These are phyloP conservation scores for Lithophane semibrunnea DNA, from an alignment of 2,888 invertebrate genomes.

Conservation along the genomic window DNA sequence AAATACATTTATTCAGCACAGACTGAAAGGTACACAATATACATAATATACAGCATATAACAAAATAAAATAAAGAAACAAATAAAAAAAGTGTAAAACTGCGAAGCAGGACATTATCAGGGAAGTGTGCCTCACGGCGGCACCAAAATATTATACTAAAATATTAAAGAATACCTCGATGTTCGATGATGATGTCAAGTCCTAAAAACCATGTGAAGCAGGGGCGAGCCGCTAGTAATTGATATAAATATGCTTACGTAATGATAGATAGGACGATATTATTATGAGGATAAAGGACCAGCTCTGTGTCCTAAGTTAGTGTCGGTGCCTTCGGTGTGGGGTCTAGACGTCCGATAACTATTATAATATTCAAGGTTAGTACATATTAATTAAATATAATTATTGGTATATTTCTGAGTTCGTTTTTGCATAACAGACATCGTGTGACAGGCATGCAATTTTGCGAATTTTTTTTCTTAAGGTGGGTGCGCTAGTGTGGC, in stretches of 20 bases:
- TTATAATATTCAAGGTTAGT: conserved; percentile 26
- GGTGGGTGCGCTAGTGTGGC: too few relatives aligned
- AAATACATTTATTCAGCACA: too few relatives aligned
- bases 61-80: too few relatives aligned
- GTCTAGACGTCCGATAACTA: conserved; percentile 5
- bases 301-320: conserved; percentile 23
- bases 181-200: background rate
- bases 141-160: too few relatives aligned
- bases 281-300: conserved; percentile 1
- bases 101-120: too few relatives aligned
- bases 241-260: background rate
- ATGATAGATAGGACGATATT: background rate
- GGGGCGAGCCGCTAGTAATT: background rate
- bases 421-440: too few relatives aligned
- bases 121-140: too few relatives aligned
- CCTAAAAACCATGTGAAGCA: background rate
- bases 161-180: background rate
- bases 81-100: too few relatives aligned
- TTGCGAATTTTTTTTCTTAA: background rate
- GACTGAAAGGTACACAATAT: too few relatives aligned
- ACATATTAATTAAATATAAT: background rate
- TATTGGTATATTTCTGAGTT: background rate
- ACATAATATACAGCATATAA: too few relatives aligned
- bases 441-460: background rate
- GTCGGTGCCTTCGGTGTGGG: background rate